These are phyloP conservation scores for Pithys albifrons DNA, from an alignment of 2,113 vertebrate genomes.

Conservation along the genomic window DNA sequence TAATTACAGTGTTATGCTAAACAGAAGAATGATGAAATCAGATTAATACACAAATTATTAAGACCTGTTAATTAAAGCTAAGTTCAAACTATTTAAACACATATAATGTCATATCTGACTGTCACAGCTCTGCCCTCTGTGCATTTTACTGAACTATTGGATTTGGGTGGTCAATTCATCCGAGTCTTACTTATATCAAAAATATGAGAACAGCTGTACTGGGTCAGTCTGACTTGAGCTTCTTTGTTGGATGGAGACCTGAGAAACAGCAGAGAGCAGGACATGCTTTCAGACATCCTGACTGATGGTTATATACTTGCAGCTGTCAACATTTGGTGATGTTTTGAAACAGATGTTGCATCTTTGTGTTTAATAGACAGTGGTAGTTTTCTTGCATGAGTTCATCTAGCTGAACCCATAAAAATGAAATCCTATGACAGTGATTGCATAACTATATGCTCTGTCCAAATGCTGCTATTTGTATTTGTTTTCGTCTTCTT, in stretches of 20 bases:
- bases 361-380: not conserved
- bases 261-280: not conserved
- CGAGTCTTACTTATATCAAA: not conserved
- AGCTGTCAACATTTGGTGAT: not conserved
- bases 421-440: not conserved
- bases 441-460: not conserved
- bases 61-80: not conserved
- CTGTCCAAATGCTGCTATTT: not conserved
- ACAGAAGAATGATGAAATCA: not conserved
- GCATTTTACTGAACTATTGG: not conserved
- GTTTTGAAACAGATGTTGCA: not conserved
- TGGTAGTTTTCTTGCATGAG: not conserved
- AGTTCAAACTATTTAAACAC: not conserved
- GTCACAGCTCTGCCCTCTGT: not conserved
- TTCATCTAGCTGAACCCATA: not conserved
- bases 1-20: not conserved
- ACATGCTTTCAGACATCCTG: not conserved
- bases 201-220: not conserved
- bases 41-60: not conserved
- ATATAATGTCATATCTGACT: not conserved
- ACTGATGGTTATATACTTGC: not conserved
- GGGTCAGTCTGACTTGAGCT: not conserved
- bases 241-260: not conserved
- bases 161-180: not conserved
- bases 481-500: not conserved